phyloP scores from a whole-genome alignment of 2,113 vertebrate species.

The Nannospalax galili region DNA sequence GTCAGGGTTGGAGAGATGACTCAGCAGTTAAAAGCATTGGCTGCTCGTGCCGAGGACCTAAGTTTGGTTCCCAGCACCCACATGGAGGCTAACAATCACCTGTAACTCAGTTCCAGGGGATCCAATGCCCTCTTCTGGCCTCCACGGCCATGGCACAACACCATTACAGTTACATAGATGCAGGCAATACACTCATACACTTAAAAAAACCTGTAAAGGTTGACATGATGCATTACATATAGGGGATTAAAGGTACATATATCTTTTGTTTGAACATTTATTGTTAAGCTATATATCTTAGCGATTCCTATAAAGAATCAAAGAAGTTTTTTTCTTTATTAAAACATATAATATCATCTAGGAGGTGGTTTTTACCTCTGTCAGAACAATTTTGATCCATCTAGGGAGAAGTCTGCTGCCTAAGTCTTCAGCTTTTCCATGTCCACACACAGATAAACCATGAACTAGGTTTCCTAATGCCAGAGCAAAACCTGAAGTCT shows the following conservation, averaged over 20 bases:
- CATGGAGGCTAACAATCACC: no score
- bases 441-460: slow-evolving; percentile 92
- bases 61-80: no score
- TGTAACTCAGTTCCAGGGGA: no score
- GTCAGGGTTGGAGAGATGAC: no score
- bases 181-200: no score
- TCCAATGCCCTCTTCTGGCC: no score
- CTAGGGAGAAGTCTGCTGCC: slow-evolving; percentile 90
- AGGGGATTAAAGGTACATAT: background rate
- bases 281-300: slow-evolving; percentile 22
- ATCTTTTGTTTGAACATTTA: slow-evolving; percentile 27
- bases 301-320: slow-evolving; percentile 13
- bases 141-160: no score
- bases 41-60: no score
- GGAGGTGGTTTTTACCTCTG: slow-evolving; percentile 88
- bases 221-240: slow-evolving; percentile 24
- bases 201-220: background rate
- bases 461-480: slow-evolving; percentile 92
- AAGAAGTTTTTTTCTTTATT: no score
- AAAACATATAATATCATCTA: background rate
- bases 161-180: no score
- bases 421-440: slow-evolving; percentile 95
- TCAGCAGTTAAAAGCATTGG: no score
- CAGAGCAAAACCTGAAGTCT: slow-evolving; percentile 96
- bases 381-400: slow-evolving; percentile 93